phyloP scores from a whole-genome alignment of 2,888 invertebrate species.

The Harpalus rufipes region DNA sequence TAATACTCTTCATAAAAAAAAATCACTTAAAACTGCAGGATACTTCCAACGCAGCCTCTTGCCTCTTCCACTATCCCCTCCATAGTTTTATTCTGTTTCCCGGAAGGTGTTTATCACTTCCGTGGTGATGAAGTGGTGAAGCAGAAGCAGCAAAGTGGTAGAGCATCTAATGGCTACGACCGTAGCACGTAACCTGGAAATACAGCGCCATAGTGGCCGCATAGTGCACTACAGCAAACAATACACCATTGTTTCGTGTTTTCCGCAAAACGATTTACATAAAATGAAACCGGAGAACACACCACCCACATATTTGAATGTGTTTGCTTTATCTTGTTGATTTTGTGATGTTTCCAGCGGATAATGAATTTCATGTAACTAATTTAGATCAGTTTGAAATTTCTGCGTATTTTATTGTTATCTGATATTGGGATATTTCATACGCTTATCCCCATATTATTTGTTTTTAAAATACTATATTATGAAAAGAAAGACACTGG shows the following conservation, averaged over 20 bases:
- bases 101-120: conserved; percentile 11
- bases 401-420: no score
- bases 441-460: no score
- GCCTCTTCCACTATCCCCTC: no score
- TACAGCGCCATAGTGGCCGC: neutral
- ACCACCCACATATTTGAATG: neutral
- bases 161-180: conserved; percentile 1
- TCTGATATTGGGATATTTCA: no score
- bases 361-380: conserved; percentile 31
- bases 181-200: conserved; percentile 9
- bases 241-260: conserved; percentile 32
- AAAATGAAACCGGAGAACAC: conserved; percentile 42
- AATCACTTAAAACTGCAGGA: no score
- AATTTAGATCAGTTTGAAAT: neutral
- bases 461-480: no score
- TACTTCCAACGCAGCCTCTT: no score
- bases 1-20: no score
- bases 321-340: conserved; percentile 38
- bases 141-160: conserved; percentile 17
- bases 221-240: conserved; percentile 1
- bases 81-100: neutral
- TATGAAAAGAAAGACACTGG: no score
- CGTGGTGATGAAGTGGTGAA: no score
- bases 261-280: conserved; percentile 38
- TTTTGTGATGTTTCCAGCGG: conserved; percentile 18